phyloP scores from a whole-genome alignment of 2,888 invertebrate species.

The Byasa hedistus region DNA sequence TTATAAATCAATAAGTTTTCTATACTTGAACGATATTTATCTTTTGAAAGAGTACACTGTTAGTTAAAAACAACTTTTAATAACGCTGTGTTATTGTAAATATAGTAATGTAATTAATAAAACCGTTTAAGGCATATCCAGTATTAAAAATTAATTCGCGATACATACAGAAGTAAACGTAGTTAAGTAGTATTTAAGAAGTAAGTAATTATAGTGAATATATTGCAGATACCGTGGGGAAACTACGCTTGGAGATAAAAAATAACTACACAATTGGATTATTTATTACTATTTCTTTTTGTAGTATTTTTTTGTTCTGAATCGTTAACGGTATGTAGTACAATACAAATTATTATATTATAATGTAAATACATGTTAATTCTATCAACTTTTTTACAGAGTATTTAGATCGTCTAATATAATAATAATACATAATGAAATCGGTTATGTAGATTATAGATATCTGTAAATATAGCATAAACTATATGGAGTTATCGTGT shows the following conservation, averaged over 20 bases:
- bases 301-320: slow-evolving; percentile 67
- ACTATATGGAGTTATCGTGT: not conserved
- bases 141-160: not conserved
- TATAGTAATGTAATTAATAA: not conserved
- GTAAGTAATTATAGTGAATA: slow-evolving; percentile 38
- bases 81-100: not conserved
- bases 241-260: slow-evolving; percentile 76
- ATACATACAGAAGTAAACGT: not conserved
- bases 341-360: slow-evolving; percentile 1
- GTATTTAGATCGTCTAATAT: slow-evolving; percentile 1
- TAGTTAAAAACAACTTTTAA: not conserved
- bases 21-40: not conserved
- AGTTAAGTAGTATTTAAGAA: slow-evolving; percentile 9
- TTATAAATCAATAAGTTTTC: not conserved
- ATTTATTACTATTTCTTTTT: slow-evolving; percentile 58
- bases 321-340: not conserved
- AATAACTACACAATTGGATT: slow-evolving; percentile 69
- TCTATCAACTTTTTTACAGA: slow-evolving; percentile 19
- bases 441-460: not conserved
- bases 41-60: not conserved
- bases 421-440: not conserved
- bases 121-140: not conserved
- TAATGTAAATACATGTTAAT: slow-evolving; percentile 9
- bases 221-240: slow-evolving; percentile 74
- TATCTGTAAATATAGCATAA: not conserved